Percentiles rank a stretch among this genome's conserved stretches.
Conservation (phyloP, 1,140 invertebrate species). For the Dolichoris vasculosae region DNA sequence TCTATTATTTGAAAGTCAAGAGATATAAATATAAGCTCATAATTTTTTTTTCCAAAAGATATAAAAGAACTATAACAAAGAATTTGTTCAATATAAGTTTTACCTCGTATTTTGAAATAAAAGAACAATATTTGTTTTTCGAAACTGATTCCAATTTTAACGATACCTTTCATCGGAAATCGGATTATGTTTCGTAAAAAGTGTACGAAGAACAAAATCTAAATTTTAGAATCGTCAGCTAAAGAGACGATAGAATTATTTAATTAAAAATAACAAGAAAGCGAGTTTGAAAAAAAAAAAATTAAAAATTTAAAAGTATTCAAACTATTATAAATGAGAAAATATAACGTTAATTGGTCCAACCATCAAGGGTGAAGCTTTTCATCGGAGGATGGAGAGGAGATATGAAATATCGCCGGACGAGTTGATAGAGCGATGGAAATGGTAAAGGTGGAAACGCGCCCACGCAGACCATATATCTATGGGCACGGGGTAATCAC, state of each 20-base stretch:
- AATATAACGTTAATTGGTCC: slow-evolving; percentile 5
- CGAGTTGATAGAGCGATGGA: slow-evolving; percentile 37
- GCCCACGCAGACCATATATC: background rate
- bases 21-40: no score
- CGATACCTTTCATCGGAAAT: no score
- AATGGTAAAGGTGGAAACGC: slow-evolving; percentile 24
- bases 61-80: no score
- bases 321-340: background rate
- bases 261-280: background rate
- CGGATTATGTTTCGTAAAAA: no score
- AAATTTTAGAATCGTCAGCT: no score
- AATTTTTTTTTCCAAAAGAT: no score
- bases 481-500: slow-evolving; percentile 61
- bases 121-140: no score
- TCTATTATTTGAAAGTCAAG: no score
- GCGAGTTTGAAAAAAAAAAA: background rate
- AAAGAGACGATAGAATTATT: background rate
- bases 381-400: background rate
- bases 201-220: no score
- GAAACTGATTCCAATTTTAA: no score
- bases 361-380: background rate
- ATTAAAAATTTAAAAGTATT: background rate
- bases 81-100: no score
- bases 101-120: no score
- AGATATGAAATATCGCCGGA: slow-evolving; percentile 29